Conservation (phyloP, 1,140 invertebrate genomes). For the Sweltsa coloradensis region DNA sequence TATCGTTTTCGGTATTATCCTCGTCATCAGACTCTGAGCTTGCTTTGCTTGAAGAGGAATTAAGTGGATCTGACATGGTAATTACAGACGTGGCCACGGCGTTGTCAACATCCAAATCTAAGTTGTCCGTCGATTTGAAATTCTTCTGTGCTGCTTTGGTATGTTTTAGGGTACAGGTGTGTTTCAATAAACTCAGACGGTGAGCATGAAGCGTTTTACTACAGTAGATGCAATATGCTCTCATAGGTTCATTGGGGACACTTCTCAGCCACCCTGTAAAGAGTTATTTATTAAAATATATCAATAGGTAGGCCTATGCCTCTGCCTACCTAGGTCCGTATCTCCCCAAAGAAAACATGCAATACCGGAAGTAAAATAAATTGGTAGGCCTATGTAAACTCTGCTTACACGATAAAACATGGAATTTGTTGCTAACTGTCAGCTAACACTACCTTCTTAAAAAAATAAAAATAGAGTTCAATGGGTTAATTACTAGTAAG, state of each 20-base stretch:
- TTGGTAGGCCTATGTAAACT: not conserved
- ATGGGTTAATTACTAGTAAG: no score
- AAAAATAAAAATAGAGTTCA: no score
- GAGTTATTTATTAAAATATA: no score
- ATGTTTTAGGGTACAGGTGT: constrained; percentile 35
- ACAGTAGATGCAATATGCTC: constrained; percentile 42
- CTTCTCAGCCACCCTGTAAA: constrained; percentile 38
- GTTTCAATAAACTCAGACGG: constrained; percentile 40
- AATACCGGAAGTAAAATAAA: not conserved
- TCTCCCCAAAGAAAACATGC: not conserved
- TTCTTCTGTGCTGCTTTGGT: constrained; percentile 30
- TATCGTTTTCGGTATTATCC: no score
- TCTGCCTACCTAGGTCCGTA: not conserved
- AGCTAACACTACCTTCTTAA: no score
- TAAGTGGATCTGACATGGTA: no score
- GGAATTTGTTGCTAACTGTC: not conserved
- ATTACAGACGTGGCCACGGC: no score
- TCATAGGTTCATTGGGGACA: constrained; percentile 34
- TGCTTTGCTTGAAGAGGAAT: no score
- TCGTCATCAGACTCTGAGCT: no score
- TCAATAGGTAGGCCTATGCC: no score
- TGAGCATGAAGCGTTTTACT: constrained; percentile 46
- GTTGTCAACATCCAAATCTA: no score
- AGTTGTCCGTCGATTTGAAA: no score
- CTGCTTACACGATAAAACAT: not conserved